Percentiles rank a stretch among this genome's conserved stretches.
These are phyloP conservation scores for Thamnaconus septentrionalis DNA, from an alignment of 2,113 vertebrate species.

Conservation along the genomic window DNA sequence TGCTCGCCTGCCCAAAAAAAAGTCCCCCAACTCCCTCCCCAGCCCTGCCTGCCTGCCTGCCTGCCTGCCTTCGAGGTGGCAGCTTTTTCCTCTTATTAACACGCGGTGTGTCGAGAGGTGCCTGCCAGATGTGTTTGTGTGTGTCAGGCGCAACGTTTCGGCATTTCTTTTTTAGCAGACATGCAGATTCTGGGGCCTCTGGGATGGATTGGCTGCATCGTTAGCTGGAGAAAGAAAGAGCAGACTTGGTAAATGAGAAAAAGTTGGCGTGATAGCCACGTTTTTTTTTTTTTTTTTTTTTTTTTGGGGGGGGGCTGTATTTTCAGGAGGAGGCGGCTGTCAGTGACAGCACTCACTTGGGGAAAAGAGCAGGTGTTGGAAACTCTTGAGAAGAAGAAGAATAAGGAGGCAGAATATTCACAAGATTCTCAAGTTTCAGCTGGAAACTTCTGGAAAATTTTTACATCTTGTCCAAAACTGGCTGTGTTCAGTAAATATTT, in stretches of 20 bases:
- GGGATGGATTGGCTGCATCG: slow-evolving; percentile 18
- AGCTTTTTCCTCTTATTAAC: slow-evolving; percentile 34
- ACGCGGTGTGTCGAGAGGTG: slow-evolving; percentile 7
- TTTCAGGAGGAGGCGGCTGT: slow-evolving; percentile 15
- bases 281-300: too few relatives aligned
- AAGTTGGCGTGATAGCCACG: slow-evolving; percentile 6
- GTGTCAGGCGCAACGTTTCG: background rate
- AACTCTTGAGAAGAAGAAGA: slow-evolving; percentile 3
- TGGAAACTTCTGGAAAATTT: too few relatives aligned
- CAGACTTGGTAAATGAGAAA: slow-evolving; percentile 6
- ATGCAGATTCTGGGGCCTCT: slow-evolving; percentile 31
- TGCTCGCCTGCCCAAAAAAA: slow-evolving; percentile 20
- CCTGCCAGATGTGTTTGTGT: slow-evolving; percentile 38
- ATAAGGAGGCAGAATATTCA: background rate
- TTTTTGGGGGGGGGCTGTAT: background rate
- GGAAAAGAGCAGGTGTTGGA: slow-evolving; percentile 20
- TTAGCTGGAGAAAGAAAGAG: background rate
- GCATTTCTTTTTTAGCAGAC: slow-evolving; percentile 34
- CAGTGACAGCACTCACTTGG: slow-evolving; percentile 36
- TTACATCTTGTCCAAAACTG: too few relatives aligned
- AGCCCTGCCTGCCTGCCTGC: too few relatives aligned
- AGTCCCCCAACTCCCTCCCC: too few relatives aligned
- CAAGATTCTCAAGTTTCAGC: too few relatives aligned
- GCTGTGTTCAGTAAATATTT: too few relatives aligned
- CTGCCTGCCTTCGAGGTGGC: background rate